phyloP scores from a whole-genome alignment of 2,113 vertebrate genomes.

The Hyperopisus bebe region DNA sequence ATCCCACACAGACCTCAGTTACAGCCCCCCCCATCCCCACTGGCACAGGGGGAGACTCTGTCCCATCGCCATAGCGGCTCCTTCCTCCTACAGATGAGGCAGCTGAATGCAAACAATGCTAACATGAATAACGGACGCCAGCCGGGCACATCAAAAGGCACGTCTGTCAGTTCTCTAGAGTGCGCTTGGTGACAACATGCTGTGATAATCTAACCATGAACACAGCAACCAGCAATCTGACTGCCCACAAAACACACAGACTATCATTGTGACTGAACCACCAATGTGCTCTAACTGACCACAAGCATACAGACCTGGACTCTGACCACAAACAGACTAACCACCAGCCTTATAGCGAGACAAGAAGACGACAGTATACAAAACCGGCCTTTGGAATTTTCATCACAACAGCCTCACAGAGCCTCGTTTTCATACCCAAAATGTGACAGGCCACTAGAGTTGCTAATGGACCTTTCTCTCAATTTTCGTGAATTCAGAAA shows the following conservation, averaged over 20 bases:
- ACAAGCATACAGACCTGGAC: constrained; percentile 26
- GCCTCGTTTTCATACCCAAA: neutral
- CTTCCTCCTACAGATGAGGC: constrained; percentile 41
- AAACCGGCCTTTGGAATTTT: neutral
- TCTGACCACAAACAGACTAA: constrained; percentile 27
- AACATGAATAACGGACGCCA: neutral
- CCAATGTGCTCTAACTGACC: constrained; percentile 29
- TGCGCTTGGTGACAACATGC: constrained; percentile 28
- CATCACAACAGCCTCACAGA: neutral
- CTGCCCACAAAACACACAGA: constrained; percentile 7
- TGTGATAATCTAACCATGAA: constrained; percentile 41
- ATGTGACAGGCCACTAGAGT: neutral
- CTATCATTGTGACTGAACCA: neutral
- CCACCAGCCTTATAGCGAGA: constrained; percentile 22
- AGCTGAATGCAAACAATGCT: constrained; percentile 45
- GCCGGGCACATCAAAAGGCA: constrained; percentile 35
- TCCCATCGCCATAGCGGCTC: constrained; percentile 44
- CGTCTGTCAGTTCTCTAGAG: neutral
- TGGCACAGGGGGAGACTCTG: neutral
- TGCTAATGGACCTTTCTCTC: neutral
- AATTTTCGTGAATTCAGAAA: neutral
- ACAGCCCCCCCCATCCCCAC: constrained; percentile 35
- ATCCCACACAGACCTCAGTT: constrained; percentile 54
- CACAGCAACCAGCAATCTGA: constrained; percentile 34
- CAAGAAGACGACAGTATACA: neutral